These are phyloP conservation scores for Trogon melanurus DNA, from an alignment of 2,113 vertebrate species.

Conservation along the genomic window DNA sequence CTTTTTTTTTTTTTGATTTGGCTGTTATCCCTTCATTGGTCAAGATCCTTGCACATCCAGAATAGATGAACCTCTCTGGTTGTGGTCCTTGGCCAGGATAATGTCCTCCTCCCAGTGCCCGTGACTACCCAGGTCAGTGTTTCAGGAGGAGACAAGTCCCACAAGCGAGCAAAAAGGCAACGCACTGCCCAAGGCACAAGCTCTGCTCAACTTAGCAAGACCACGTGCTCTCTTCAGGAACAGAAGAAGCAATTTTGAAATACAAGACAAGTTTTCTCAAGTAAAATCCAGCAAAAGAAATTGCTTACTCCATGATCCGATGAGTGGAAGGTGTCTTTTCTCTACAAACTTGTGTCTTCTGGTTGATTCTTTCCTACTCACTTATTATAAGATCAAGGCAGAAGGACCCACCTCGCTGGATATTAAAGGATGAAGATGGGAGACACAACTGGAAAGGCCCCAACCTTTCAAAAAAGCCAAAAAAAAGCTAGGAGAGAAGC, in stretches of 20 bases:
- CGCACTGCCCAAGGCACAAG: fast-evolving
- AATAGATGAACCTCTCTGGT: fast-evolving
- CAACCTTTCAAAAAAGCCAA: neutral
- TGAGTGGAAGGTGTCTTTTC: neutral
- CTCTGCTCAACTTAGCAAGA: neutral
- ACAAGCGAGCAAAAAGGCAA: neutral
- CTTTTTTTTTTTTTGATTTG: too few relatives aligned
- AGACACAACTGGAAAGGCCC: neutral
- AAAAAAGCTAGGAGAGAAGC: neutral
- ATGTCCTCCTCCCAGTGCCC: neutral
- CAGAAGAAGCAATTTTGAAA: neutral
- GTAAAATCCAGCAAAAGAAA: neutral
- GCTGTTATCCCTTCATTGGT: fast-evolving
- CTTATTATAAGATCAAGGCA: neutral
- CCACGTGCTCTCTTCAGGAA: neutral
- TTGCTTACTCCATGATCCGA: neutral
- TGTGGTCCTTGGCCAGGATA: fast-evolving
- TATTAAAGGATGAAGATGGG: neutral
- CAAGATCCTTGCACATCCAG: fast-evolving
- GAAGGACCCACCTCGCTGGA: neutral
- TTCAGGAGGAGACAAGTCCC: neutral
- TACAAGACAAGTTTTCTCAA: neutral
- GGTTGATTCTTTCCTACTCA: neutral
- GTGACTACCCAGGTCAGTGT: neutral
- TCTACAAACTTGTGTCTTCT: neutral